phyloP scores from a whole-genome alignment of 53 echinoderm and acorn worm species.

The Astropecten irregularis region DNA sequence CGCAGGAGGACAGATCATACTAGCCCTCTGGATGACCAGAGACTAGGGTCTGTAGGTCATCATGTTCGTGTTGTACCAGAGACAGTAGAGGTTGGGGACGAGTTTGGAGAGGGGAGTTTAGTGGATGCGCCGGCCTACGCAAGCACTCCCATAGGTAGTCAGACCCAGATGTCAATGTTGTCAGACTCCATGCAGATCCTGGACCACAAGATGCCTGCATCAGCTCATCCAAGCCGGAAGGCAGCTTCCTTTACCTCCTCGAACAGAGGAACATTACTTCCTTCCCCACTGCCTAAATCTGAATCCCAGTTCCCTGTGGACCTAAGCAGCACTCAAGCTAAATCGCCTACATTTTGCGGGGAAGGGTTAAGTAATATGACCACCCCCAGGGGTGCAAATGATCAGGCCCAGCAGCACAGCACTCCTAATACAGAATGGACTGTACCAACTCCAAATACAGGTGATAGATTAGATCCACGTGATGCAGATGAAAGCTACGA shows the following conservation, averaged over 20 bases:
- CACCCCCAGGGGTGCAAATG: not conserved
- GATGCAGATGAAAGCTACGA: constrained; percentile 65
- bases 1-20: not conserved
- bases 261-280: not conserved
- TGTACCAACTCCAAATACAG: not conserved
- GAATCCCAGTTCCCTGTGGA: constrained; percentile 73
- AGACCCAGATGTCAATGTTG: not conserved
- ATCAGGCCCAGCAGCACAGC: not conserved
- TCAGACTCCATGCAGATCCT: not conserved
- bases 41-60: not conserved
- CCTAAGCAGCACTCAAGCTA: constrained; percentile 58
- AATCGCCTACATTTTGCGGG: constrained; percentile 80
- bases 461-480: not conserved
- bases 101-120: not conserved
- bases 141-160: constrained; percentile 36
- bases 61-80: constrained; percentile 11
- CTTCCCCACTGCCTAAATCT: constrained; percentile 42
- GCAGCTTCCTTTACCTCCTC: not conserved
- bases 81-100: constrained; percentile 5
- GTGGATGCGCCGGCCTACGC: constrained; percentile 20
- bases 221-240: not conserved
- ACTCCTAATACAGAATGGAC: not conserved
- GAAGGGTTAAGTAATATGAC: not conserved
- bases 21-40: not conserved
- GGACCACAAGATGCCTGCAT: not conserved